Evolutionary conservation across 2,797 vertebrate genomes (phyloP).

Genomic region (Sparidentex hasta): DNA sequence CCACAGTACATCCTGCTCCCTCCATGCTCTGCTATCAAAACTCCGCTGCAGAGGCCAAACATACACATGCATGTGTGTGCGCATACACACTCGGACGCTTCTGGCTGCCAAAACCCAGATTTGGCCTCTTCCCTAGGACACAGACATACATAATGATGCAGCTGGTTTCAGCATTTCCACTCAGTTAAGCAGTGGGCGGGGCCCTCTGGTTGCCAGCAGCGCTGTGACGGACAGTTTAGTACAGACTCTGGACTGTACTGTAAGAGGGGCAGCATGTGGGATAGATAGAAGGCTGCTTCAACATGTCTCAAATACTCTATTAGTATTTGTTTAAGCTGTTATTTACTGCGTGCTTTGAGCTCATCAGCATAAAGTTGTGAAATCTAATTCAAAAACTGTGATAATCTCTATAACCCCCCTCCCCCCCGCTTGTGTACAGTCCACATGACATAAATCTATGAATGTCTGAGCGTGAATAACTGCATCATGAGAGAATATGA

Average conservation of each 20-base stretch:
- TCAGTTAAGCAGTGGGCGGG: slow-evolving; percentile 55
- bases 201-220: slow-evolving; percentile 37
- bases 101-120: slow-evolving; percentile 73
- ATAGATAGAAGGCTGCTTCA: slow-evolving; percentile 5
- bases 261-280: slow-evolving; percentile 3
- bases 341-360: not conserved
- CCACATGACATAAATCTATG: slow-evolving; percentile 6
- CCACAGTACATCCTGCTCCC: slow-evolving; percentile 50
- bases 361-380: not conserved
- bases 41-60: slow-evolving; percentile 49
- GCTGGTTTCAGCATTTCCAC: slow-evolving; percentile 75
- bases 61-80: slow-evolving; percentile 28
- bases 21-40: slow-evolving; percentile 50
- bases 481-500: slow-evolving; percentile 46
- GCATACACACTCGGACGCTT: slow-evolving; percentile 22
- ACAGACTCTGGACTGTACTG: slow-evolving; percentile 24
- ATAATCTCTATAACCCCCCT: slow-evolving; percentile 4
- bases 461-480: slow-evolving; percentile 30
- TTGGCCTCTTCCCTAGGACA: slow-evolving; percentile 70
- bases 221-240: slow-evolving; percentile 19
- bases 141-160: slow-evolving; percentile 70
- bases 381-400: not conserved
- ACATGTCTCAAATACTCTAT: not conserved
- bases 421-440: not conserved
- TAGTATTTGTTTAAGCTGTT: not conserved